Base-by-base conservation (phyloP, 2,113 vertebrate genomes). In the Parotia lawesii region DNA sequence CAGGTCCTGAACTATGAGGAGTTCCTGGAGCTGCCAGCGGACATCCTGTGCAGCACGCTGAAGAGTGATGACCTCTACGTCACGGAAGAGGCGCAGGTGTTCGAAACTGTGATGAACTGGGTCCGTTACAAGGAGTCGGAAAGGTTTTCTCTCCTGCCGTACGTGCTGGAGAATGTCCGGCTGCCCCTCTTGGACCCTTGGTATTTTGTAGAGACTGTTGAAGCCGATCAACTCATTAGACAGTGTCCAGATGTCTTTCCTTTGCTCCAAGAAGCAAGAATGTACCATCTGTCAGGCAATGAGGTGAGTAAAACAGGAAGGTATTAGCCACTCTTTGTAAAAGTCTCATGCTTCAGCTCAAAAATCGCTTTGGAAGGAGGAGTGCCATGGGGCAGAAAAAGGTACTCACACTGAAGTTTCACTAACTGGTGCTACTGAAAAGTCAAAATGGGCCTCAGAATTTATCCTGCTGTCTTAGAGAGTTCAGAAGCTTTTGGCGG, bases 201-300 rank as follows among this genome's bases (percentile, higher is more conserved):
- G 93, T 99, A 98, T 95, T 99, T 99, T 12, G 99, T 99, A 77
- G 99, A 99, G 70, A 98, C 96, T 24, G 99, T 99, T 62, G 99
- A 99, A 97, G 98, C 98, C 0, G 98, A 99, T 54, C 97, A 98
- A 64, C 96, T 99, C 80, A 98, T 99, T 89, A 98, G 99, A 27
- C 92, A 95, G 89, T 99, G 98, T 89, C 98, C 98, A 4, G 98
- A 99, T 54, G 98, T 97, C 25, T 99, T 99, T 93, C 97, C 98
- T 16, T 95, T 99, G 87, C 96, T 99, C 74, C 99, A 99, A 97
- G 99, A 99, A 97, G 98, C 98, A 45, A 98, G 99, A 50, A 98
- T 97, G 95, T 99, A 99, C 95, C 98, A 99, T 92, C 98, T 99
- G 65, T 98, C 99, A 9, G 99, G 99, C 80, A 98, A 97, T 40